Conservation (phyloP, 2,888 invertebrate species). For the Sipunculus nudus region DNA sequence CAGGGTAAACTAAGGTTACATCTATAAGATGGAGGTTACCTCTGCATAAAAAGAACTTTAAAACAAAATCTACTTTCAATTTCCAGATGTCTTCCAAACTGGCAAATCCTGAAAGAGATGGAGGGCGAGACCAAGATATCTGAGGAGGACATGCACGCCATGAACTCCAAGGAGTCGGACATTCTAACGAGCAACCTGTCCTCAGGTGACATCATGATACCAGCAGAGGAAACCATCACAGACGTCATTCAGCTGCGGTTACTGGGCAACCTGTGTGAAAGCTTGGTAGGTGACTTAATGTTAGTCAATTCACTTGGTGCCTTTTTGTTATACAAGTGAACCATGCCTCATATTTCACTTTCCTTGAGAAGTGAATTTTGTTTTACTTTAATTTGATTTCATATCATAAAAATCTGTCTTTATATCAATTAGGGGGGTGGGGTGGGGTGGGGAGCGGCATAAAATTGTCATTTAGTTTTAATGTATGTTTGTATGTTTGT, state of each 20-base stretch:
- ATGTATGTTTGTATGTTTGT: too few relatives aligned
- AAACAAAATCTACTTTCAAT: background rate
- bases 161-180: conserved; percentile 89
- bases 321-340: too few relatives aligned
- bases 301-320: too few relatives aligned
- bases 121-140: conserved; percentile 73
- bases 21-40: too few relatives aligned
- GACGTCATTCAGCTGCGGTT: conserved; percentile 85
- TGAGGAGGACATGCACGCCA: conserved; percentile 79
- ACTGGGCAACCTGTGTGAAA: conserved; percentile 89
- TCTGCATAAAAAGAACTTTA: background rate
- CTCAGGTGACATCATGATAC: conserved; percentile 83
- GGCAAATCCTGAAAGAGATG: conserved; percentile 65
- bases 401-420: too few relatives aligned
- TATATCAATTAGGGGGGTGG: too few relatives aligned
- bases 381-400: too few relatives aligned
- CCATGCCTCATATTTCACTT: too few relatives aligned
- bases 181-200: conserved; percentile 87
- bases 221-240: conserved; percentile 84
- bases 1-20: too few relatives aligned
- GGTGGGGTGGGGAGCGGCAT: too few relatives aligned
- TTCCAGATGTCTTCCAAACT: conserved; percentile 75
- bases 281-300: conserved; percentile 80
- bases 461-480: too few relatives aligned
- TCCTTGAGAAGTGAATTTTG: too few relatives aligned